A percentile compares a stretch with the other conserved stretches of the same genome.
Conservation (phyloP, 2,888 invertebrate genomes). For the Piscicola geometra region DNA sequence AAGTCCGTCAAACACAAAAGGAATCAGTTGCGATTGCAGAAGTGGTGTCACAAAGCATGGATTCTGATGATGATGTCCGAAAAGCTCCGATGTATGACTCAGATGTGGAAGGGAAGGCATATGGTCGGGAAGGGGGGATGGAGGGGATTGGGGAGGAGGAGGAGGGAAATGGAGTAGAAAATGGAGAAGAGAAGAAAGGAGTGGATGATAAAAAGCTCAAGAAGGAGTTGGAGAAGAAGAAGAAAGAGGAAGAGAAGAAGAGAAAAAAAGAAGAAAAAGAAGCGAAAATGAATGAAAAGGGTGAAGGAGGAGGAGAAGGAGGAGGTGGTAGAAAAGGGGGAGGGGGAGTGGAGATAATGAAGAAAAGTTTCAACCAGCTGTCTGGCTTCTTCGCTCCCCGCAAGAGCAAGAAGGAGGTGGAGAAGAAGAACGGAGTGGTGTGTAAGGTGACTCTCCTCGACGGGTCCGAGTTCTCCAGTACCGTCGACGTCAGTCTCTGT, state of each 20-base stretch:
- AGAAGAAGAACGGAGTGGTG: constrained; percentile 16
- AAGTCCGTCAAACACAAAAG: too few relatives aligned
- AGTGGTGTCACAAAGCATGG: too few relatives aligned
- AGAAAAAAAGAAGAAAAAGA: constrained; percentile 13
- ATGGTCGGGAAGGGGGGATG: too few relatives aligned
- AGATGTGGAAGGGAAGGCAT: not conserved
- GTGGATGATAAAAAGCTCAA: constrained; percentile 35
- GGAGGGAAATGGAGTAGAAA: not conserved
- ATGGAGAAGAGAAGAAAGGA: not conserved
- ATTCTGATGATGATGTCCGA: constrained; percentile 28
- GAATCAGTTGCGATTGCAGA: too few relatives aligned
- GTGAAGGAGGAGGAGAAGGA: not conserved
- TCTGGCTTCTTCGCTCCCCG: not conserved
- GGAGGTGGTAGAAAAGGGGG: too few relatives aligned
- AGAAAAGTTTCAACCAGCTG: constrained; percentile 16
- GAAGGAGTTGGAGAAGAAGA: constrained; percentile 37
- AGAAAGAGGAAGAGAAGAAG: constrained; percentile 35
- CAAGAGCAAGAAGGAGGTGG: not conserved
- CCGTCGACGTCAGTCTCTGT: constrained; percentile 67
- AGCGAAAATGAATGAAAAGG: not conserved
- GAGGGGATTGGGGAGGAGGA: not conserved
- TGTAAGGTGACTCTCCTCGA: constrained; percentile 78
- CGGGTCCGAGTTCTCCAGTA: constrained; percentile 74
- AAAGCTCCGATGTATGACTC: constrained; percentile 20
- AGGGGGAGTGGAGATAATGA: not conserved